Evolutionary conservation across 53 echinoderm and acorn worm genomes (phyloP), one percentile per base, ranked within the genome.

Genomic region (Echinometra lucunter): DNA sequence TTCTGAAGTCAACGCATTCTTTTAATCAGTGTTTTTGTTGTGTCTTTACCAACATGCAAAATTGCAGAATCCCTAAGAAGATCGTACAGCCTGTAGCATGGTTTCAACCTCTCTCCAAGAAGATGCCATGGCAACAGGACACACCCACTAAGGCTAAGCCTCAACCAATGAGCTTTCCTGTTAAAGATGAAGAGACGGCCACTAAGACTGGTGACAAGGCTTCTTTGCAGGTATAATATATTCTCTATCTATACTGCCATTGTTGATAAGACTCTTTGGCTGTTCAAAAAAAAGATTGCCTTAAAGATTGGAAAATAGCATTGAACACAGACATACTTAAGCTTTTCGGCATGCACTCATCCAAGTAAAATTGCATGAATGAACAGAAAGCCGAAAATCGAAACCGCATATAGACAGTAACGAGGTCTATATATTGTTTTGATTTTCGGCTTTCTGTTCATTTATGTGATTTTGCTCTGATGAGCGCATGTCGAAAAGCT

Each of bases 71-170:
- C 42, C 94, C 94, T 18, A 94, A 82, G 83, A 94, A 83, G 56
- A 66, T 94, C 11, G 82, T 95, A 23, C 70, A 93, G n/a, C 95
- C 97, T 55, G 95, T 99, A 30, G 99, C 98, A 58, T 99, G 99
- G 99, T 99, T 99, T 89, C 98, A 98, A 87, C 99, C 99, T 18
- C 55, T 99, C 56, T 95, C 94, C 44, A 99, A 97, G 95, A 97
- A 95, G 95, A 98, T 97, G 98, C 96, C 99, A 47, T 99, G 99
- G 99, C 97, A 97, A 88, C 97, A 98, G 88, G 91, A 94, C 18
- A 92, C 91, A 75, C 98, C 98, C 55, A 38, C 92, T 47, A 94
- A 94, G 66, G 94, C 57, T 66, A 94, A 82, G 66, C 95, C 95
- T 44, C 94, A 94, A 23, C 94, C 96, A 57, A 92, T 95, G 57